Conservation (phyloP, 1,140 invertebrate species). For the Sycophila sp. region DNA sequence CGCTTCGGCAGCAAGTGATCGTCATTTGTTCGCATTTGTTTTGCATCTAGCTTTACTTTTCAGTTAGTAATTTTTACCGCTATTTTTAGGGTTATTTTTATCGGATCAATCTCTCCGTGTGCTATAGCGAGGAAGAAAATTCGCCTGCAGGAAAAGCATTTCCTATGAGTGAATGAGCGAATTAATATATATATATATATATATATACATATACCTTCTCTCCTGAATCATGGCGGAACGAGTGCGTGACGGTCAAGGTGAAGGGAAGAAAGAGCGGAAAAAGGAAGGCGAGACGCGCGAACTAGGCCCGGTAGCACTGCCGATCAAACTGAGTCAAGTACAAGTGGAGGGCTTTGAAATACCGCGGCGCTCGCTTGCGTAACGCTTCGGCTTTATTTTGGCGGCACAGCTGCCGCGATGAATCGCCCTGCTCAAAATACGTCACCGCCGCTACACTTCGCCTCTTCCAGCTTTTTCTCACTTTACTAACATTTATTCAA, state of each 20-base stretch:
- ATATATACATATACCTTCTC: conserved; percentile 29
- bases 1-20: too few species aligned
- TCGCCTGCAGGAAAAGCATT: not conserved
- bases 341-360: conserved; percentile 20
- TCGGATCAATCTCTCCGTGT: too few species aligned
- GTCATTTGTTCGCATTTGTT: too few species aligned
- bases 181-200: not conserved
- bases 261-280: too few species aligned
- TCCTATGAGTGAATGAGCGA: not conserved
- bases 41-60: too few species aligned
- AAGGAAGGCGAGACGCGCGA: conserved; percentile 53
- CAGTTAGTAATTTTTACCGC: too few species aligned
- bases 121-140: not conserved
- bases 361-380: too few species aligned
- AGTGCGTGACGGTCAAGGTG: too few species aligned
- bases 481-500: too few species aligned
- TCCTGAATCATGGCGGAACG: conserved; percentile 46
- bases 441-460: too few species aligned
- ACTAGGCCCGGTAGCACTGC: conserved; percentile 44
- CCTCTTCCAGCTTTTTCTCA: too few species aligned
- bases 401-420: conserved; percentile 45
- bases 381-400: conserved; percentile 53
- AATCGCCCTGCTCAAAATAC: conserved; percentile 58
- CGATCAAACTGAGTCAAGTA: conserved; percentile 43
- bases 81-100: too few species aligned